Evolutionary conservation across 2,888 invertebrate species (phyloP).

Genomic region (Belgica antarctica): DNA sequence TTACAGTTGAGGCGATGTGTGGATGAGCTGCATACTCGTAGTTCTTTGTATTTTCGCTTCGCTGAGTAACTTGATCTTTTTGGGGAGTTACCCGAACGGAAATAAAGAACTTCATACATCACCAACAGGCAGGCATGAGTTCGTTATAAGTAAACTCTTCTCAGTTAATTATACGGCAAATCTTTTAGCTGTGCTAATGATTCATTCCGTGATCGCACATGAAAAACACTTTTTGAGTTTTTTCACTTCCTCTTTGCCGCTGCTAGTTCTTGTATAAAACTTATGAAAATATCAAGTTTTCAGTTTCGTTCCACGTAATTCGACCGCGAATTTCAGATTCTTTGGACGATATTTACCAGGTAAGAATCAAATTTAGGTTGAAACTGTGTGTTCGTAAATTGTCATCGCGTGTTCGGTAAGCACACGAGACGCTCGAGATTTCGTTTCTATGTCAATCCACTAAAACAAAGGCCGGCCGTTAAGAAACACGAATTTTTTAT

Average conservation of each 20-base stretch:
- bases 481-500: too few species aligned
- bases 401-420: too few species aligned
- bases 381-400: too few species aligned
- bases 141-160: neutral
- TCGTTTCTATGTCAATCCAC: too few species aligned
- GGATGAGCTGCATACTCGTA: neutral
- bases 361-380: too few species aligned
- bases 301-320: too few species aligned
- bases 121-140: neutral
- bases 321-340: too few species aligned
- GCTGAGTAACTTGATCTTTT: constrained; percentile 1
- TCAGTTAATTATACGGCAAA: neutral
- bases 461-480: too few species aligned
- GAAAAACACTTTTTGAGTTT: neutral
- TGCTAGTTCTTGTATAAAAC: neutral
- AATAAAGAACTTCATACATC: neutral
- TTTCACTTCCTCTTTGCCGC: neutral
- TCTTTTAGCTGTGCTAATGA: neutral
- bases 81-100: neutral
- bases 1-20: neutral
- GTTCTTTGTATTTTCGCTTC: constrained; percentile 1
- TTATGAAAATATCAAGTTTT: too few species aligned
- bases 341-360: too few species aligned
- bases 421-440: too few species aligned
- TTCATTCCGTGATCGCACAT: neutral